A percentile compares a stretch with the other conserved stretches of the same genome.
phyloP scores from a whole-genome alignment of 2,888 invertebrate species.

The Callinectes sapidus region DNA sequence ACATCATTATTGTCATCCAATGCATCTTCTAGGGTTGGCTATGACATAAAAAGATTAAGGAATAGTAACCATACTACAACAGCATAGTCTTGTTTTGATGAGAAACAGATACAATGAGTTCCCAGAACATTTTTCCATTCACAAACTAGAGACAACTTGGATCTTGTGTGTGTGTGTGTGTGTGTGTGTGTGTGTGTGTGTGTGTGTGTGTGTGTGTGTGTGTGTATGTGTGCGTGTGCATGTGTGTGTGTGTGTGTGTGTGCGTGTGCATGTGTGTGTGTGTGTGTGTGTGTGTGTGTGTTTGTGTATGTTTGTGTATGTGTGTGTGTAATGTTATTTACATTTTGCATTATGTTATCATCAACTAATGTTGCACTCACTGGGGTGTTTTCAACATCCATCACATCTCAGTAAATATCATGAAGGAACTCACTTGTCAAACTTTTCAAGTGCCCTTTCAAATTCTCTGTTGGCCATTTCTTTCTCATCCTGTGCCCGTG shows the following conservation, averaged over 20 bases:
- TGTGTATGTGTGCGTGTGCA: not conserved
- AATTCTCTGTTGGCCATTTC: conserved; percentile 92
- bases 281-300: conserved; percentile 1
- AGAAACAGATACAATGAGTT: not conserved
- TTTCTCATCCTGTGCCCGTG: conserved; percentile 90
- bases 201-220: not conserved
- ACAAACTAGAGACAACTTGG: not conserved
- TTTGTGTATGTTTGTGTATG: not conserved
- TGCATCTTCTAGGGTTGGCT: not conserved
- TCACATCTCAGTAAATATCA: not conserved
- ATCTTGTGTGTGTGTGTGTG: not conserved
- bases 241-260: not conserved
- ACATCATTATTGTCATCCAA: not conserved
- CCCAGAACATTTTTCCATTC: not conserved
- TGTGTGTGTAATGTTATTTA: not conserved
- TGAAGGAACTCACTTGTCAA: conserved; percentile 73
- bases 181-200: not conserved
- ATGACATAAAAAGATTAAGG: not conserved
- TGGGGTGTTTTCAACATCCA: not conserved
- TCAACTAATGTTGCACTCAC: not conserved
- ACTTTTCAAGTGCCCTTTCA: conserved; percentile 91
- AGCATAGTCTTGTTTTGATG: not conserved
- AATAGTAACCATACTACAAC: not conserved
- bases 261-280: not conserved
- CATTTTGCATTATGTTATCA: not conserved